Conservation (phyloP, 2,113 vertebrate genomes). For the Elanoides forficatus region DNA sequence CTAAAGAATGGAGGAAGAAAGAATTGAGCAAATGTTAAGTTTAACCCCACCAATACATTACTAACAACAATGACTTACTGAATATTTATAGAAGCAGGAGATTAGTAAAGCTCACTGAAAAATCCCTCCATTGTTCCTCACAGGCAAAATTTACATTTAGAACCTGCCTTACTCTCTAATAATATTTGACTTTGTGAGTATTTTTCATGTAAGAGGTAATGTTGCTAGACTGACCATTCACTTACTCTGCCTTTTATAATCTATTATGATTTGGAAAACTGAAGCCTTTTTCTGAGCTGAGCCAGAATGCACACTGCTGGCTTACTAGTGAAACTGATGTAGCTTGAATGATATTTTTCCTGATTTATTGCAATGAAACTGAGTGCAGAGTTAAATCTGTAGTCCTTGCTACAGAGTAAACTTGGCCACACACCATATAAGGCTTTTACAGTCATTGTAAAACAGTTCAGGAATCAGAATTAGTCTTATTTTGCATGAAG, state of each 20-base stretch:
- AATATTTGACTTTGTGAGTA: neutral
- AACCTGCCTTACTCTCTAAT: neutral
- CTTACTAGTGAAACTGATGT: neutral
- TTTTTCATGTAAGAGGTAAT: neutral
- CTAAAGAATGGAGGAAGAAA: neutral
- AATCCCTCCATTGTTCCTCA: neutral
- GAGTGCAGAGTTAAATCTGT: neutral
- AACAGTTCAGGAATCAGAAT: neutral
- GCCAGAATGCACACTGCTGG: neutral
- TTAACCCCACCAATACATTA: neutral
- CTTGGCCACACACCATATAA: neutral
- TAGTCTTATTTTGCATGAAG: neutral
- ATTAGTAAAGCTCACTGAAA: neutral
- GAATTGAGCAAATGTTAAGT: neutral
- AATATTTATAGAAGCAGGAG: constrained; percentile 4
- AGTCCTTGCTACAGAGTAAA: neutral
- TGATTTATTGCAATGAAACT: neutral
- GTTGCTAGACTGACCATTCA: neutral
- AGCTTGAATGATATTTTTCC: neutral
- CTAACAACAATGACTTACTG: neutral
- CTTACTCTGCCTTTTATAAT: neutral
- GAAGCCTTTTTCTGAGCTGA: neutral
- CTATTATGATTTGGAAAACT: neutral
- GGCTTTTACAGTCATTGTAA: neutral
- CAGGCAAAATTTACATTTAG: neutral